Conservation (phyloP, 2,888 invertebrate species). For the Hyles lineata region DNA sequence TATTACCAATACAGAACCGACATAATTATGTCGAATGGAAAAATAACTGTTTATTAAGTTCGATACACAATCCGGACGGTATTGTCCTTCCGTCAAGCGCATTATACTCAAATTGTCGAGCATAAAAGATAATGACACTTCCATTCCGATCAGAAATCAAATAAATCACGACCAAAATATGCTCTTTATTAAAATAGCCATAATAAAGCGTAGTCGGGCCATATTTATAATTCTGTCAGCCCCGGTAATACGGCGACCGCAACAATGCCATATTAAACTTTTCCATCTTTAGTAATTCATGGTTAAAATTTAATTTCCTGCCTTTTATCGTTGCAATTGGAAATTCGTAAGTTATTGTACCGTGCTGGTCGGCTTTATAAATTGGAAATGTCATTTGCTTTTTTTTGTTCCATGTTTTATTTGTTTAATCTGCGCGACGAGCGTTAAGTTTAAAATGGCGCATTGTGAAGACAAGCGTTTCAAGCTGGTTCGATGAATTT, state of each 20-base stretch:
- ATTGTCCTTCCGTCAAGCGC: too few species aligned
- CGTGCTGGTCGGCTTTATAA: background rate
- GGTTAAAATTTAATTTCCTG: conserved; percentile 30
- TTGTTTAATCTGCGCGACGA: conserved; percentile 14
- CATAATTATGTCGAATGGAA: too few species aligned
- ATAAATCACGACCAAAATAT: conserved; percentile 8
- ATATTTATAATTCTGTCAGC: conserved; percentile 13
- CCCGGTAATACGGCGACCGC: conserved; percentile 7
- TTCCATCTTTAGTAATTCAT: conserved; percentile 26
- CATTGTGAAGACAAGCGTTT: background rate
- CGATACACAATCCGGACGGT: too few species aligned
- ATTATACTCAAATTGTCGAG: too few species aligned
- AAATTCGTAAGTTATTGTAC: conserved; percentile 23
- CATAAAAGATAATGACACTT: background rate
- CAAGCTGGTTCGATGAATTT: background rate
- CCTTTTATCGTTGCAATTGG: conserved; percentile 23
- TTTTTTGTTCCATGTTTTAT: background rate
- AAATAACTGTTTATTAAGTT: too few species aligned
- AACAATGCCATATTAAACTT: conserved; percentile 15
- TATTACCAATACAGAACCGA: too few species aligned
- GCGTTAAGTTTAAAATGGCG: conserved; percentile 14
- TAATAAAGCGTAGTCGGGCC: background rate
- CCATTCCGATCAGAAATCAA: background rate
- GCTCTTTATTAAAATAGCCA: conserved; percentile 14
- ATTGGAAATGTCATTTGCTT: conserved; percentile 22